phyloP scores from a whole-genome alignment of 2,113 vertebrate genomes.

The Callocephalon fimbriatum region DNA sequence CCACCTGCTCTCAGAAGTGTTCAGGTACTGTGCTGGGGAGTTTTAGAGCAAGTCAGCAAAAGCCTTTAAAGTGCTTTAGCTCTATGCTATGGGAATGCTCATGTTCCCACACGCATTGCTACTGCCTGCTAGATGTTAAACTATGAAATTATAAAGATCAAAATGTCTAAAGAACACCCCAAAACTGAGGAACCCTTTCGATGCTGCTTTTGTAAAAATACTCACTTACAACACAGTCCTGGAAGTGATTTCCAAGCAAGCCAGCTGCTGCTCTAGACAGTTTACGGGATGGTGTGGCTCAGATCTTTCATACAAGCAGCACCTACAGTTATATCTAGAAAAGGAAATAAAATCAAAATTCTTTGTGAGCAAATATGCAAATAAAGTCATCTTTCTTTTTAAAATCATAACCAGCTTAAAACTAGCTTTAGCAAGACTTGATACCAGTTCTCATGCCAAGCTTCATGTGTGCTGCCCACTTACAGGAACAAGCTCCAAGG shows the following conservation, averaged over 20 bases:
- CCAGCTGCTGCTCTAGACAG: neutral
- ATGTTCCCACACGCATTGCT: neutral
- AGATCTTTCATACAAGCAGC: conserved; percentile 53
- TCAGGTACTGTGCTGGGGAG: neutral
- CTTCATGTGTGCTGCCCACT: neutral
- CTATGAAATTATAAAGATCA: neutral
- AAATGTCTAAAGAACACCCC: neutral
- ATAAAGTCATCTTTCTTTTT: conserved; percentile 1
- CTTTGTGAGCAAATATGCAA: neutral
- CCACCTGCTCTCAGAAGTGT: neutral
- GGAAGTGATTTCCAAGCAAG: conserved; percentile 10
- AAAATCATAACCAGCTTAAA: neutral
- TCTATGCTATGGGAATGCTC: neutral
- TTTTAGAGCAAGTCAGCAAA: neutral
- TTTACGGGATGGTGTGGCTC: conserved; percentile 19
- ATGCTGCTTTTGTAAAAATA: neutral
- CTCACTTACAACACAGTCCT: neutral
- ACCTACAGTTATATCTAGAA: conserved; percentile 43
- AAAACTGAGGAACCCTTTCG: neutral
- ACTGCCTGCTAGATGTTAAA: neutral
- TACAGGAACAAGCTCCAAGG: neutral
- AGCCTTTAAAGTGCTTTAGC: neutral
- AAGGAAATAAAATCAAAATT: conserved; percentile 42
- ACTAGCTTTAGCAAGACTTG: neutral
- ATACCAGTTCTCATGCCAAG: neutral